phyloP scores from a whole-genome alignment of 2,797 vertebrate genomes.

The Spheniscus humboldti region DNA sequence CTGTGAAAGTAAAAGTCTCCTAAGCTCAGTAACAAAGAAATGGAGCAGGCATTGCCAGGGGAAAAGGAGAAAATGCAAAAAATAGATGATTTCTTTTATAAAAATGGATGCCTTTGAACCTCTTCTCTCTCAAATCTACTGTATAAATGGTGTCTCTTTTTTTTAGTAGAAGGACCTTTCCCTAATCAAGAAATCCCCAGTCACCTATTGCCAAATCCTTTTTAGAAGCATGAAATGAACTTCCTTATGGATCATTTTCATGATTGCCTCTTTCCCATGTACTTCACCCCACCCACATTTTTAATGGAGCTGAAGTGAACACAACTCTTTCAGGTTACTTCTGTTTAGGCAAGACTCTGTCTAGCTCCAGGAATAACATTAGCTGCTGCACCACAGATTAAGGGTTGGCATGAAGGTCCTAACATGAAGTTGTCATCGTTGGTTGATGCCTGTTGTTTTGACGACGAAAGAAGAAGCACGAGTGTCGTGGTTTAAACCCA shows the following conservation, averaged over 20 bases:
- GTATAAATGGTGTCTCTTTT: not conserved
- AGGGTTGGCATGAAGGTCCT: slow-evolving; percentile 3
- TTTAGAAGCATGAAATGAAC: slow-evolving; percentile 1
- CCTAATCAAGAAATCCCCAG: slow-evolving; percentile 6
- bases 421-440: not conserved
- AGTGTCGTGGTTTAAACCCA: not conserved
- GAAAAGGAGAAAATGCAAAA: slow-evolving; percentile 10
- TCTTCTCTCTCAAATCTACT: not conserved
- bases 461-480: not conserved
- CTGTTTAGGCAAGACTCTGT: slow-evolving; percentile 16
- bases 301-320: slow-evolving; percentile 38
- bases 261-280: slow-evolving; percentile 47
- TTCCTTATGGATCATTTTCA: slow-evolving; percentile 39
- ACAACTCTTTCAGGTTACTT: not conserved
- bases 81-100: not conserved
- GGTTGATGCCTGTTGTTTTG: not conserved
- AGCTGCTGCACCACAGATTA: not conserved
- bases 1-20: slow-evolving; percentile 50
- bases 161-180: not conserved
- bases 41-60: not conserved
- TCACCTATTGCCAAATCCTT: slow-evolving; percentile 8
- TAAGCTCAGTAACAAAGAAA: slow-evolving; percentile 29
- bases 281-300: slow-evolving; percentile 56
- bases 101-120: not conserved
- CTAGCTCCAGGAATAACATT: slow-evolving; percentile 46